Base-by-base conservation (phyloP, 2,113 vertebrate species). In the Eublepharis macularius region DNA sequence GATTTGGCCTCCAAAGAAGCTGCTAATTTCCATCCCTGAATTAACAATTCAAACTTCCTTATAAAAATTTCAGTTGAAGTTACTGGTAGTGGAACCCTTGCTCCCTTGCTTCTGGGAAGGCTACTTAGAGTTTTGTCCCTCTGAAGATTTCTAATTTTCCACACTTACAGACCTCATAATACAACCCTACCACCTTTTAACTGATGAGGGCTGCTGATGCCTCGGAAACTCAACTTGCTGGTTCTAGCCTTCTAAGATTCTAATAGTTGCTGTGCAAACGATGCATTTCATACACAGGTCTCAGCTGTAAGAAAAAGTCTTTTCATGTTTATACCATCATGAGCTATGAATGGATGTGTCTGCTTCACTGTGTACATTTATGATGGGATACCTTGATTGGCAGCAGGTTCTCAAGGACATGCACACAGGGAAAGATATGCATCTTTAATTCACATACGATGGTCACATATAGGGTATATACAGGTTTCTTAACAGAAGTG, bases 141-240 rank as follows among this genome's bases (percentile, higher is more conserved):
- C 29, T 47, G 16, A 26, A 32, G 29, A 17, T 47, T 19, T 80
- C 26, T 21, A 17, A 21, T 49, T n/a, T 16, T 66, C 43, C 29
- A 21, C 13, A 68, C 19, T 26, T 72, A 17, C 17, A 32, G 26
- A 24, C 16, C 49, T 39, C 12, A 41, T 24, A 41, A 29, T 4
- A 24, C 17, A 41, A 0, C 2, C n/a, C 0, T 2, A 7, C 2
- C 49, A 51, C 14, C 49, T 51, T 51, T 51, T 13, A 51, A 2
- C 49, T 51, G 11, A 13, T 13, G 14, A 13, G 21, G 0, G 73
- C 3, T 13, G 6, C 2, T n/a, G 1, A 45, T 34, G 26, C 66
- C 6, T 3, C 4, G 34, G 54, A 66, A 72, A 41, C 41, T 24
- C 6, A 72, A 72, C 19, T 36, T 17, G 16, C 17, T 73, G 70